These are phyloP conservation scores for Gila orcuttii DNA, from an alignment of 2,113 vertebrate species.

Conservation along the genomic window DNA sequence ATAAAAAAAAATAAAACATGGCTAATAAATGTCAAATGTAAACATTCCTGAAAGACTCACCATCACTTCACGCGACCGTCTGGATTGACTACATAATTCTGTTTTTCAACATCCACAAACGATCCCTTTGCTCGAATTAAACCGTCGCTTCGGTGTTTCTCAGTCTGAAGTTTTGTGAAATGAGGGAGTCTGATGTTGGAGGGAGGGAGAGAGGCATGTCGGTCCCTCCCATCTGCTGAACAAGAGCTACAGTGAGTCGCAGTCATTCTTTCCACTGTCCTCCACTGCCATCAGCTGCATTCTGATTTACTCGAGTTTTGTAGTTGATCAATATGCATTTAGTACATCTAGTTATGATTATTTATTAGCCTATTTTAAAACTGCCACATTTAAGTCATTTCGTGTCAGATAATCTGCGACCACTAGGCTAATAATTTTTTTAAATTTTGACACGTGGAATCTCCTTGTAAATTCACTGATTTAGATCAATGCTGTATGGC, in stretches of 20 bases:
- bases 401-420: not conserved
- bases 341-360: not conserved
- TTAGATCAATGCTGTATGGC: not conserved
- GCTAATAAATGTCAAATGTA: not conserved
- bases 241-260: not conserved
- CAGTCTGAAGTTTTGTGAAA: not conserved
- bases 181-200: not conserved
- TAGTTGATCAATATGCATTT: not conserved
- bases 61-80: not conserved
- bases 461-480: not conserved
- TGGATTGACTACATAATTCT: not conserved
- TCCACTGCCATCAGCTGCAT: not conserved
- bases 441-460: not conserved
- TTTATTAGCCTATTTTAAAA: not conserved
- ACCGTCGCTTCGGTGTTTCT: not conserved
- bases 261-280: slow-evolving; percentile 19
- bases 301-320: not conserved
- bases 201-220: not conserved
- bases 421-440: not conserved
- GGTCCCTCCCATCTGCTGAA: slow-evolving; percentile 18
- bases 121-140: not conserved
- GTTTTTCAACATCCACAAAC: slow-evolving; percentile 3
- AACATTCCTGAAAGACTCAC: not conserved
- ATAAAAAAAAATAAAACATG: not conserved
- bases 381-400: not conserved